phyloP scores from a whole-genome alignment of 2,888 invertebrate species.

The Acanthococcus lagerstroemiae region DNA sequence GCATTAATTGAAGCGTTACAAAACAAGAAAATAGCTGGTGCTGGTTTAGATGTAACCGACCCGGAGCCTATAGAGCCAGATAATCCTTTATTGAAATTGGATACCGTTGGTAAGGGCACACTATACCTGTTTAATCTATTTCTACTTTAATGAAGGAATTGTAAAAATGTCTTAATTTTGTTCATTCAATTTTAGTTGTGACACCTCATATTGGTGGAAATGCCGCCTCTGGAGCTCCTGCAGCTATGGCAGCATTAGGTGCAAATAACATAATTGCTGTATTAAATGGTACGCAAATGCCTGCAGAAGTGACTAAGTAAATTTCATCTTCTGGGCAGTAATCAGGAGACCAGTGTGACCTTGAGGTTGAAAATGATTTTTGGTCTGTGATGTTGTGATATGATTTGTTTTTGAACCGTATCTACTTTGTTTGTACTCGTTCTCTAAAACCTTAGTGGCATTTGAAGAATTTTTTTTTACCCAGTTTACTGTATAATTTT shows the following conservation, averaged over 20 bases:
- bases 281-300: slow-evolving; percentile 57
- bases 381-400: too few relatives aligned
- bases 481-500: neutral
- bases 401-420: too few relatives aligned
- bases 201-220: slow-evolving; percentile 93
- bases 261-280: slow-evolving; percentile 74
- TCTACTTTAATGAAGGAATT: too few relatives aligned
- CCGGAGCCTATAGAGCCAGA: slow-evolving; percentile 80
- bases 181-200: slow-evolving; percentile 45
- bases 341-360: too few relatives aligned
- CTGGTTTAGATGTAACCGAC: slow-evolving; percentile 82
- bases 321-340: too few relatives aligned
- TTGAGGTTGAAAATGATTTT: too few relatives aligned
- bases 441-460: too few relatives aligned
- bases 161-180: too few relatives aligned
- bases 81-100: slow-evolving; percentile 64
- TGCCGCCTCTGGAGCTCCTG: slow-evolving; percentile 69
- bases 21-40: slow-evolving; percentile 64
- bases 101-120: slow-evolving; percentile 63
- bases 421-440: too few relatives aligned
- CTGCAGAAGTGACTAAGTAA: slow-evolving; percentile 47
- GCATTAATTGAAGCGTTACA: slow-evolving; percentile 69
- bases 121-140: neutral
- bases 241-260: slow-evolving; percentile 71
- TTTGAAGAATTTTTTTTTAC: too few relatives aligned